Base-by-base conservation (phyloP, 2,888 invertebrate genomes). In the Agrilus mali region DNA sequence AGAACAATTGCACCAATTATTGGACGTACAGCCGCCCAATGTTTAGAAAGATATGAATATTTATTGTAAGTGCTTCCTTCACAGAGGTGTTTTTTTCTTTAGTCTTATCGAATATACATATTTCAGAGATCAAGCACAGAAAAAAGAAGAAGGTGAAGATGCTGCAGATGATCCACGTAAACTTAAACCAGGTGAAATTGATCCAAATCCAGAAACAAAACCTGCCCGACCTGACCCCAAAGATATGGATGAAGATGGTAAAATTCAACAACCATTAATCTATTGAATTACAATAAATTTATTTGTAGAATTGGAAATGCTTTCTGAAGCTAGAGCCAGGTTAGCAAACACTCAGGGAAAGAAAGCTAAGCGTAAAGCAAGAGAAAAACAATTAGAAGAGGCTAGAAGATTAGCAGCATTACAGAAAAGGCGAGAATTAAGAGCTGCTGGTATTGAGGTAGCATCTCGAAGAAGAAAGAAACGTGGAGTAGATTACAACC, bases 161-260 rank as follows among this genome's bases (percentile, higher is more conserved):
- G 78, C 80, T 47, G 79, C 81, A 32, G 93, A 93, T 69, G 97
- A 98, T 68, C 96, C 97, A 0, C 77, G 97, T 32, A 97, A 97
- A 64, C 72, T 99, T 35, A 95, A 95, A 63, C 97, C 97, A 1
- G 98, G 98, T 20, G 98, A 99, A 73, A 98, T 98, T 59, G 98
- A 98, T 70, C 98, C 98, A 0, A 97, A 97, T 69, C 98, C 98
- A 8, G 98, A 99, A 70, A 98, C 97, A 0, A 99, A 98, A 67
- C 98, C 98, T 3, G 98, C 98, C 0, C 75, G 97, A 40, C 98
- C 98, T 1, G 98, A 98, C 71, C 97, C 97, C 2, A 93, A 97
- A 58, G 98, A 98, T 62, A 98, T 98, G 98, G 98, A 98, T 68
- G 97, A 98, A 78, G 97, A 98, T 76, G 95, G 89, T 88, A 67